These are phyloP conservation scores for Falco peregrinus DNA, from an alignment of 2,797 vertebrate genomes.

Conservation along the genomic window DNA sequence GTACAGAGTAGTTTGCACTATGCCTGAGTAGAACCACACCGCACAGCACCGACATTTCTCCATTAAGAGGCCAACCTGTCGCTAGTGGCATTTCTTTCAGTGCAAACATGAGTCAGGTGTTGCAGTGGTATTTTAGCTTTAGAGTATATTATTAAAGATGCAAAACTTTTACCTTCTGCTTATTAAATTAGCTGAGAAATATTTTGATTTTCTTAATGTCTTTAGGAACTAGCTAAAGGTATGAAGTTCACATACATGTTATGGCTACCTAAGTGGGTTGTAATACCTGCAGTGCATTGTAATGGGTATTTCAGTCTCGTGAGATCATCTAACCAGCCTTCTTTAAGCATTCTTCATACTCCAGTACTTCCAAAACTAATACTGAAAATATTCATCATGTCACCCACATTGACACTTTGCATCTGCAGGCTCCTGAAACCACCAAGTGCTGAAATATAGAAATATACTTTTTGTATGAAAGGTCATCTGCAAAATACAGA, in stretches of 20 bases:
- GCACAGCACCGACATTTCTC: not conserved
- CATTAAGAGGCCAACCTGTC: not conserved
- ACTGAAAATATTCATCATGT: slow-evolving; percentile 43
- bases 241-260: not conserved
- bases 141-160: not conserved
- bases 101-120: not conserved
- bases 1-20: not conserved
- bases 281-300: slow-evolving; percentile 15
- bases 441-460: slow-evolving; percentile 13
- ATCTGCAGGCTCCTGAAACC: slow-evolving; percentile 43
- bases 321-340: slow-evolving; percentile 33
- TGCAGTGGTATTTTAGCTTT: not conserved
- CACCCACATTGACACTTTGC: slow-evolving; percentile 41
- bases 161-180: not conserved
- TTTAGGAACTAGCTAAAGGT: not conserved
- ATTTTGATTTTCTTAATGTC: not conserved
- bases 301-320: slow-evolving; percentile 17
- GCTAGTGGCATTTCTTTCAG: not conserved
- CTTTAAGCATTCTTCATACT: slow-evolving; percentile 19
- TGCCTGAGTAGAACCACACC: accelerated
- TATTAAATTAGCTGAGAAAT: not conserved
- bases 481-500: slow-evolving; percentile 48
- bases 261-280: not conserved
- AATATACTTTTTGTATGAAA: slow-evolving; percentile 45
- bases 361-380: slow-evolving; percentile 47